Percentiles rank a stretch among this genome's conserved stretches.
Conservation (phyloP, 2,113 vertebrate genomes). For the Leucosticte australis region DNA sequence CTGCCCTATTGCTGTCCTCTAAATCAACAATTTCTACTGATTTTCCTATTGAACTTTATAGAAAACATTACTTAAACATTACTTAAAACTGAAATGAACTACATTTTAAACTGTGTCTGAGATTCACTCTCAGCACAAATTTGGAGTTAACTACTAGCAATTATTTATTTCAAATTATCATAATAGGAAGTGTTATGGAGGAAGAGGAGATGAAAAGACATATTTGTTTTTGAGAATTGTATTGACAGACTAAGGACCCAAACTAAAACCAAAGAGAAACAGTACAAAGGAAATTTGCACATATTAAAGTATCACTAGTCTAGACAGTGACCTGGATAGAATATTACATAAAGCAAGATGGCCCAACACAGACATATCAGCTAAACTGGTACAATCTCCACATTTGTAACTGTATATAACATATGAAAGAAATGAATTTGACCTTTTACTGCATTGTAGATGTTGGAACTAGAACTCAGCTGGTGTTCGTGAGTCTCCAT, state of each 20-base stretch:
- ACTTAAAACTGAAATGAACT: background rate
- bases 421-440: background rate
- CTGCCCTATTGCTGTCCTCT: background rate
- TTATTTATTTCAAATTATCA: background rate
- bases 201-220: background rate
- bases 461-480: background rate
- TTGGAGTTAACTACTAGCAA: background rate
- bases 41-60: background rate
- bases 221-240: background rate
- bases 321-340: background rate
- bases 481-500: background rate
- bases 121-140: background rate
- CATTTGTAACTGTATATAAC: background rate
- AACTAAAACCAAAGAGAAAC: background rate
- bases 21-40: background rate
- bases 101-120: background rate
- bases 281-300: background rate
- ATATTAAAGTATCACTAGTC: background rate
- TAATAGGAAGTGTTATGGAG: background rate
- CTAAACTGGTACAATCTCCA: background rate
- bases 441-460: background rate
- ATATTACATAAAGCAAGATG: background rate
- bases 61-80: background rate
- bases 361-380: background rate
- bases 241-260: background rate